A percentile compares a stretch with the other conserved stretches of the same genome.
Conservation (phyloP, 2,797 vertebrate species). For the Neosilurus hyrtlii region DNA sequence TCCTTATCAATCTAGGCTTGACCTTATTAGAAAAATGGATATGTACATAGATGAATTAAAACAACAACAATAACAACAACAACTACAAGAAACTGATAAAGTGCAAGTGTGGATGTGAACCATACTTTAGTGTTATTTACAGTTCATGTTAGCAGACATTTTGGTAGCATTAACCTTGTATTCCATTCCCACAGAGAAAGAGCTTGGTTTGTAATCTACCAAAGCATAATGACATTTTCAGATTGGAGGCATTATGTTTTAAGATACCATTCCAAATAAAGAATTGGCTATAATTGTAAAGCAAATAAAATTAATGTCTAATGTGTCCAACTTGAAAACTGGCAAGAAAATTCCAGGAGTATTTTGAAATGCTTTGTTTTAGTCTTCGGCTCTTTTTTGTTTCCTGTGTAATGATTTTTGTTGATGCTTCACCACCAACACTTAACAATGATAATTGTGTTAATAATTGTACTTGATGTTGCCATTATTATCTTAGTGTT, state of each 20-base stretch:
- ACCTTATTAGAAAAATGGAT: conserved; percentile 52
- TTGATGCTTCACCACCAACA: neutral
- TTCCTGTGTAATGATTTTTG: neutral
- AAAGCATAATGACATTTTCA: conserved; percentile 31
- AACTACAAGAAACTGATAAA: conserved; percentile 43
- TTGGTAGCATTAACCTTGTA: conserved; percentile 48
- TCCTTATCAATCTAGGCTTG: conserved; percentile 52
- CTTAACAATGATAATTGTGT: conserved; percentile 9
- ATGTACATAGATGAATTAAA: conserved; percentile 42
- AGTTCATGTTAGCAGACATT: conserved; percentile 50
- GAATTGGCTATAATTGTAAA: conserved; percentile 11
- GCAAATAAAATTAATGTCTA: conserved; percentile 16
- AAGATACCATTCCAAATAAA: conserved; percentile 21
- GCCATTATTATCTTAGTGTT: conserved; percentile 15
- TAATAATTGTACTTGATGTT: conserved; percentile 26
- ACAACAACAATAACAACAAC: conserved; percentile 31
- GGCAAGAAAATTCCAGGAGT: neutral
- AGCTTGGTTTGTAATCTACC: conserved; percentile 35
- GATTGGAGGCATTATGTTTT: conserved; percentile 27
- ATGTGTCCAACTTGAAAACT: conserved; percentile 18
- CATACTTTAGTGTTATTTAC: conserved; percentile 59
- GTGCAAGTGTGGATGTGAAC: conserved; percentile 42
- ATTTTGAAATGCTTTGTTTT: neutral
- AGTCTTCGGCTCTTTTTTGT: neutral
- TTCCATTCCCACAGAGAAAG: conserved; percentile 64